A percentile compares a stretch with the other conserved stretches of the same genome.
phyloP scores from a whole-genome alignment of 2,797 vertebrate species.

The Rhabdophis nuchalis region DNA sequence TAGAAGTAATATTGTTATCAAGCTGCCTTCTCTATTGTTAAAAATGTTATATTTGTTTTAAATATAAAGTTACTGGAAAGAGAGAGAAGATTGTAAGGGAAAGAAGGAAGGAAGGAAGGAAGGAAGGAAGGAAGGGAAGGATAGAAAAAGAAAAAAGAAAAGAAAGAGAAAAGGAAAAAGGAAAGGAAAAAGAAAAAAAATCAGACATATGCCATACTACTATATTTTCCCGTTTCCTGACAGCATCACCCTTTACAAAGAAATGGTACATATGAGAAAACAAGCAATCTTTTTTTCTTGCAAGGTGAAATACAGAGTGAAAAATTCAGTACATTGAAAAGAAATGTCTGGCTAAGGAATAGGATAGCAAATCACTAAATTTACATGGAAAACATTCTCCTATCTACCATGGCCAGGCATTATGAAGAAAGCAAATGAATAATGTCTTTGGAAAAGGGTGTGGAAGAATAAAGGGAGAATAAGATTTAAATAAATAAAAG shows the following conservation, averaged over 20 bases:
- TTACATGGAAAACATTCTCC: conserved; percentile 11
- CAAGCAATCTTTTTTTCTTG: background rate
- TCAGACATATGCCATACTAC: conserved; percentile 12
- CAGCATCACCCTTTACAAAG: conserved; percentile 22
- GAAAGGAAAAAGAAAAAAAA: fast-evolving
- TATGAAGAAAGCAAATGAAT: conserved; percentile 26
- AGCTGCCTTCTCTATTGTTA: background rate
- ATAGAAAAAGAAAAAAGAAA: too few species aligned
- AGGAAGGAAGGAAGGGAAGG: background rate
- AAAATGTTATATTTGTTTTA: background rate
- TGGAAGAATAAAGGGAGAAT: conserved; percentile 34
- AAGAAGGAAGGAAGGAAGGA: background rate
- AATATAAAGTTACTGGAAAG: background rate
- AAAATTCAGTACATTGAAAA: background rate
- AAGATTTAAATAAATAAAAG: conserved; percentile 27
- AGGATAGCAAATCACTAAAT: conserved; percentile 7
- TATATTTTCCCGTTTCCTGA: conserved; percentile 23
- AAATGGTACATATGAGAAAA: background rate
- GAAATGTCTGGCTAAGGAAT: fast-evolving
- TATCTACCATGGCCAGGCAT: background rate
- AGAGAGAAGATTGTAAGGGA: background rate
- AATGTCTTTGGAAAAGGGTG: conserved; percentile 14
- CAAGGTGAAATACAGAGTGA: background rate
- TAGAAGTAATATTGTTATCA: background rate
- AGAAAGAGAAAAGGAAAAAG: fast-evolving